Evolutionary conservation across 2,113 vertebrate species (phyloP), one percentile per base, ranked within the genome.

Genomic region (Mixornis gularis): DNA sequence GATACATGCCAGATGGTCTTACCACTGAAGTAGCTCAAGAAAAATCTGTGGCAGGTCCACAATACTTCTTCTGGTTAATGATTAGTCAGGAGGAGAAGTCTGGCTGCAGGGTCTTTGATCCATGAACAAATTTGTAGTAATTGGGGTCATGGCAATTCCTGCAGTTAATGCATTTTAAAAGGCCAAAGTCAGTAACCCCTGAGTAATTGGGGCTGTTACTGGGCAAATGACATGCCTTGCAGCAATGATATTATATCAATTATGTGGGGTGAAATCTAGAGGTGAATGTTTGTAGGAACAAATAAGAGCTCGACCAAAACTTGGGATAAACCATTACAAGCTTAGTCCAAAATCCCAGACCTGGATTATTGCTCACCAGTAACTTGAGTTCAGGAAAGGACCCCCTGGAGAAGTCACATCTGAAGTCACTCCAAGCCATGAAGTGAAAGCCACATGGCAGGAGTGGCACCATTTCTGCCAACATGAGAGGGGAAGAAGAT

Each of bases 151-250:
- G 58, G 32, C 58, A 89, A 86, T 87, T 91, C 46, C 78, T 87
- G 80, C n/a, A 84, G 65, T n/a, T 64, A 71, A 83, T 69, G 70
- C 73, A 73, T 87, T 94, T 92, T 81, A 65, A 91, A 93, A 93
- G 62, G 46, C 34, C 46, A 79, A 76, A 82, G 89, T 79, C 94
- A 70, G 66, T 55, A 82, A 92, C 78, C 78, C 32, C 34, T 30
- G 63, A 81, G 55, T 94, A 95, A 93, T 20, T 87, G 29, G 34
- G 65, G 52, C 59, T 72, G 34, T 89, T 91, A 72, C 38, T n/a
- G 81, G 63, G 81, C 43, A 92, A 76, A 90, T 16, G 1, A 49
- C 58, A n/a, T 1, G 5, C 12, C 73, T 74, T 78, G 65, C 81
- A 78, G 69, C 68, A 66, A 34, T 70, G 59, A 34, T 59, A 74